Percentiles rank a stretch among this genome's conserved stretches.
Evolutionary conservation across 2,113 vertebrate genomes (phyloP).

Genomic region (Gracilinanus agilis): DNA sequence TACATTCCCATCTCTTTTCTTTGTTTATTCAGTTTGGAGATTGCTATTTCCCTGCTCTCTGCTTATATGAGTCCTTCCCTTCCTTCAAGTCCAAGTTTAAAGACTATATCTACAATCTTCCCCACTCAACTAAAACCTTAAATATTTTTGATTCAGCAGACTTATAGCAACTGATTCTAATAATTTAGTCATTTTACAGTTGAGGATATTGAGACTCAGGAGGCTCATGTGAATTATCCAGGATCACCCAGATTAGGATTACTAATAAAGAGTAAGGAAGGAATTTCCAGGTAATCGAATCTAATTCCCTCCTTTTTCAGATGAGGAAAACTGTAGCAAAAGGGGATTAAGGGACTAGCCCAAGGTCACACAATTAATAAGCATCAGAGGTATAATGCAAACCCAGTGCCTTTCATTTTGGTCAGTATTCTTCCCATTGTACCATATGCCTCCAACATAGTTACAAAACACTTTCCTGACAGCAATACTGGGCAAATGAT

Average conservation of each 20-base stretch:
- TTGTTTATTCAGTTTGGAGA: neutral
- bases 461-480: neutral
- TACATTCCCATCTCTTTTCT: neutral
- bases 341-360: neutral
- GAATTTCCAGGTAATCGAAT: neutral
- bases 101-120: neutral
- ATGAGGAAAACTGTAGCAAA: neutral
- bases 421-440: neutral
- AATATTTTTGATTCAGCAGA: neutral
- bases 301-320: neutral
- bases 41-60: neutral
- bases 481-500: neutral
- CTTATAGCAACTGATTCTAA: neutral
- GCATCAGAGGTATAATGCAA: neutral
- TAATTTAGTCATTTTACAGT: neutral
- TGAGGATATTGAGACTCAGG: neutral
- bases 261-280: neutral
- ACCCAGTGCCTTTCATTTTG: neutral
- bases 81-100: neutral
- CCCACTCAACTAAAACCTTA: neutral
- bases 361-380: neutral
- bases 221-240: neutral
- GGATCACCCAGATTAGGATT: neutral
- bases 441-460: neutral
- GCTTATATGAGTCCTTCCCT: neutral